Percentiles rank a stretch among this genome's conserved stretches.
Evolutionary conservation across 2,797 vertebrate species (phyloP).

Genomic region (Kryptolebias ocellatus): DNA sequence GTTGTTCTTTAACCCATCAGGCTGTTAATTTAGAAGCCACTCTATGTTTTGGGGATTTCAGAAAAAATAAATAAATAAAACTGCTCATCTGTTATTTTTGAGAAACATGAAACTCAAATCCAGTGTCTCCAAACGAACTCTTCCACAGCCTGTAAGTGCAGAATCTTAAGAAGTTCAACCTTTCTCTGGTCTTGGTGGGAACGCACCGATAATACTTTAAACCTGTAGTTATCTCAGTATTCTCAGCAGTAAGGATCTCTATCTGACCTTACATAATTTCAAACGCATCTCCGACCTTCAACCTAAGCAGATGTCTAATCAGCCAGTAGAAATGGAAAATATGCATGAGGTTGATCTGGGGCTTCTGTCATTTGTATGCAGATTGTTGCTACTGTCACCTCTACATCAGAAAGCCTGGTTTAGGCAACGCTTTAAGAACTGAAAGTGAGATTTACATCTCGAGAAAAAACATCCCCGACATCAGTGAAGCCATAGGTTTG

Average conservation of each 20-base stretch:
- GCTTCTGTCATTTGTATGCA: constrained; percentile 22
- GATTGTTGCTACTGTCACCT: not conserved
- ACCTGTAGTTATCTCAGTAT: not conserved
- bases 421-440: not conserved
- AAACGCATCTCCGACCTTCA: not conserved
- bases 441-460: not conserved
- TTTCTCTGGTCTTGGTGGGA: not conserved
- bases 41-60: too few relatives aligned
- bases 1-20: too few relatives aligned
- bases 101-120: too few relatives aligned
- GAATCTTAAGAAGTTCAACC: not conserved
- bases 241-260: constrained; percentile 10
- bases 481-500: constrained; percentile 2
- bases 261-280: not conserved
- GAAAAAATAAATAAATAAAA: too few relatives aligned
- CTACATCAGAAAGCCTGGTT: constrained; percentile 5
- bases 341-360: not conserved
- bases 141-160: too few relatives aligned
- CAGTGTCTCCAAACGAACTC: too few relatives aligned
- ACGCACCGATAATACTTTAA: not conserved
- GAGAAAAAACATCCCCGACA: not conserved
- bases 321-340: constrained; percentile 17
- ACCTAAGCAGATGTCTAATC: constrained; percentile 22
- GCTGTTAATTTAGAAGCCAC: too few relatives aligned
- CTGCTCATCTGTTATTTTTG: not conserved